Evolutionary conservation across 2,888 invertebrate genomes (phyloP).

Genomic region (Monopis laevigella): DNA sequence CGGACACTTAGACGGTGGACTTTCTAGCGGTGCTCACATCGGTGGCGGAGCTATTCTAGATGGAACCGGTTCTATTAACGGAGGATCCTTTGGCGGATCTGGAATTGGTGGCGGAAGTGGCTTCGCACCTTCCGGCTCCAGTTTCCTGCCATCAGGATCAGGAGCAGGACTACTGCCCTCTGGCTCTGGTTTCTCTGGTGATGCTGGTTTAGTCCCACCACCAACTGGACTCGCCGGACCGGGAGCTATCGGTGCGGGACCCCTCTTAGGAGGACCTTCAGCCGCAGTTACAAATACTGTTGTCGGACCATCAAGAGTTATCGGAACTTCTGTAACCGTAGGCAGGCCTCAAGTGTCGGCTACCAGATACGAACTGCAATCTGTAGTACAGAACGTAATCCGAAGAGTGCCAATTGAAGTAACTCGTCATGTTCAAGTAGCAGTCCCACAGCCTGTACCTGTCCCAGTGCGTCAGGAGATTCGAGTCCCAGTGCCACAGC

Average conservation of each 20-base stretch:
- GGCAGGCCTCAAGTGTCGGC: constrained; percentile 26
- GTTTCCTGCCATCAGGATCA: background rate
- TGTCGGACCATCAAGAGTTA: constrained; percentile 28
- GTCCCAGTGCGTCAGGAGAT: constrained; percentile 53
- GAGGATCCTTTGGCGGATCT: constrained; percentile 15
- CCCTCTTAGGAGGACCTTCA: constrained; percentile 29
- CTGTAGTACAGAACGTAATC: constrained; percentile 52
- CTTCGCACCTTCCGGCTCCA: constrained; percentile 4
- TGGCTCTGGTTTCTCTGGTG: background rate
- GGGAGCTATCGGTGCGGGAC: constrained; percentile 3
- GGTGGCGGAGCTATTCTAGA: constrained; percentile 14
- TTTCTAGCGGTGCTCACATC: background rate
- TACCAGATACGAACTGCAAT: constrained; percentile 50
- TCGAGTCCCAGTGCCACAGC: constrained; percentile 52
- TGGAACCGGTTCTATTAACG: constrained; percentile 14
- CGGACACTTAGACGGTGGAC: background rate
- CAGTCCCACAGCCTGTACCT: constrained; percentile 46
- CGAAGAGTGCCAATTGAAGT: constrained; percentile 55
- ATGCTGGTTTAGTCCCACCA: constrained; percentile 6
- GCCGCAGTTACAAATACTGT: constrained; percentile 40
- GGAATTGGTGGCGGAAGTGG: constrained; percentile 13
- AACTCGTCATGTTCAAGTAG: constrained; percentile 45
- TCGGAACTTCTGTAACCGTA: constrained; percentile 17
- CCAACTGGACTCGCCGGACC: background rate
- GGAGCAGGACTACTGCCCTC: background rate